phyloP scores from a whole-genome alignment of 2,113 vertebrate species.

The Pseudolaguvia tuberculata region DNA sequence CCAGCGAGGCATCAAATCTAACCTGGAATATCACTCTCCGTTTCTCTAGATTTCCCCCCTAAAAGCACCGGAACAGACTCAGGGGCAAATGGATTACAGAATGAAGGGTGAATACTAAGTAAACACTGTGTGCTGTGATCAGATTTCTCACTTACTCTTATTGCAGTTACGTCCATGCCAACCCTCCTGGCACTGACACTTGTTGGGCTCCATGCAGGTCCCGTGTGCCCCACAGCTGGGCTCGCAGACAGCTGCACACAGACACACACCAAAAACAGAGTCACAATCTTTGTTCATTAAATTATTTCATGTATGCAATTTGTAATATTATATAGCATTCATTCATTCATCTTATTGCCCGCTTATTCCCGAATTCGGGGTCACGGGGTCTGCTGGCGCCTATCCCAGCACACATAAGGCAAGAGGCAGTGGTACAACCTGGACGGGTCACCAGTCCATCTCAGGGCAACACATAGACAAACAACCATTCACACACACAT shows the following conservation, averaged over 20 bases:
- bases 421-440: no score
- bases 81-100: accelerated
- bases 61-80: constrained; percentile 14
- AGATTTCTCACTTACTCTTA: constrained; percentile 76
- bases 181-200: constrained; percentile 80
- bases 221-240: constrained; percentile 77
- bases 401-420: no score
- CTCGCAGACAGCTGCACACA: constrained; percentile 76
- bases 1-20: background rate
- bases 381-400: no score
- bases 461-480: no score
- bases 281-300: constrained; percentile 40
- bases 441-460: no score
- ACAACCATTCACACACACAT: no score
- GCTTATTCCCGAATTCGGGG: no score
- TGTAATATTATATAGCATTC: no score
- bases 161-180: constrained; percentile 84
- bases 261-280: constrained; percentile 36
- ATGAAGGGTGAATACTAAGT: background rate
- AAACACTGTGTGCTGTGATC: constrained; percentile 21
- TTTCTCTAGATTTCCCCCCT: constrained; percentile 27
- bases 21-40: background rate
- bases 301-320: background rate
- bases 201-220: constrained; percentile 78
- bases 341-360: no score